phyloP scores from a whole-genome alignment of 2,888 invertebrate genomes.

The Empis livida region DNA sequence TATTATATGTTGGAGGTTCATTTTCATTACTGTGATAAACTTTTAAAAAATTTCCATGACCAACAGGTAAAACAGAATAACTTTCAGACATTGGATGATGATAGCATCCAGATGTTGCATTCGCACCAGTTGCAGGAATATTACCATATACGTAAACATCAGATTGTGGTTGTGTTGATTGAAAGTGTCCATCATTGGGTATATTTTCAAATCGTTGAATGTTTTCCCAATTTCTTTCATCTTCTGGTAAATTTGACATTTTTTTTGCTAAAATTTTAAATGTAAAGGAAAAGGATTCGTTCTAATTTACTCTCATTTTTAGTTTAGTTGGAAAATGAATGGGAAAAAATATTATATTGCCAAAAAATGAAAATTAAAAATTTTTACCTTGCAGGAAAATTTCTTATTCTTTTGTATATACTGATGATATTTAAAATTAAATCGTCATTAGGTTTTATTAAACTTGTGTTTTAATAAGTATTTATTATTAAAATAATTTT shows the following conservation, averaged over 20 bases:
- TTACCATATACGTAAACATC: not conserved
- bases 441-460: too few species aligned
- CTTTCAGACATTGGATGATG: slow-evolving; percentile 20
- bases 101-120: slow-evolving; percentile 2
- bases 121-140: slow-evolving; percentile 1
- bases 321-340: too few species aligned
- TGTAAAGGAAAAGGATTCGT: too few species aligned
- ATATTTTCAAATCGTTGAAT: not conserved
- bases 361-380: too few species aligned
- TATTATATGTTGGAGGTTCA: slow-evolving; percentile 20
- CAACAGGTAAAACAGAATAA: slow-evolving; percentile 32
- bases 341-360: too few species aligned
- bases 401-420: too few species aligned
- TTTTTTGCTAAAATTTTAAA: not conserved
- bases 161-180: slow-evolving; percentile 4
- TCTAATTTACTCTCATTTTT: too few species aligned
- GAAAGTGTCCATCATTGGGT: not conserved
- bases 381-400: too few species aligned
- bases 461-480: too few species aligned
- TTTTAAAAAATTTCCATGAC: slow-evolving; percentile 33
- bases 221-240: not conserved
- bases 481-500: too few species aligned
- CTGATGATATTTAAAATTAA: too few species aligned
- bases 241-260: not conserved
- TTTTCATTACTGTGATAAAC: slow-evolving; percentile 30